Percentiles rank a stretch among this genome's conserved stretches.
Conservation (phyloP, 2,797 vertebrate genomes). For the Thripadectes ignobilis region DNA sequence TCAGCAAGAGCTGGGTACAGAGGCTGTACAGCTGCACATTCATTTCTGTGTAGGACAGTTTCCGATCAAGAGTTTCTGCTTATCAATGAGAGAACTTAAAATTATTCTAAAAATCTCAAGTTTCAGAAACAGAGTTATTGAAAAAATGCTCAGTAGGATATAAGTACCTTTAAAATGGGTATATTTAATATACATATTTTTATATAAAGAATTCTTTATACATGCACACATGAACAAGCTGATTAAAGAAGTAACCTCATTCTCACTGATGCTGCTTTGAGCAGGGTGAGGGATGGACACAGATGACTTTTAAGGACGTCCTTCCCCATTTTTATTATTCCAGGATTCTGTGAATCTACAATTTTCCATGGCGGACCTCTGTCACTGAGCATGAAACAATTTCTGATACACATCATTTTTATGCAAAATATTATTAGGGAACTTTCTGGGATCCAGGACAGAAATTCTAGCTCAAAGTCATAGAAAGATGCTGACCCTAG, state of each 20-base stretch:
- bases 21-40: background rate
- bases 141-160: background rate
- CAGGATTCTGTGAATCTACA: background rate
- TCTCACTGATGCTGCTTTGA: background rate
- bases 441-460: background rate
- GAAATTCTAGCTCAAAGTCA: background rate
- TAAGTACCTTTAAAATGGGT: background rate
- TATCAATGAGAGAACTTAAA: background rate
- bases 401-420: background rate
- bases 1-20: background rate
- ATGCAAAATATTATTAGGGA: background rate
- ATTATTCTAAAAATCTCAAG: background rate
- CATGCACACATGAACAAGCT: background rate
- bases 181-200: background rate
- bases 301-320: background rate
- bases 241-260: background rate
- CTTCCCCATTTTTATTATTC: background rate
- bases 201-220: background rate
- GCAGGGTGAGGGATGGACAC: background rate
- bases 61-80: background rate
- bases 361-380: background rate
- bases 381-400: background rate
- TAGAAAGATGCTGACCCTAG: background rate
- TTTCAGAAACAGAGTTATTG: background rate
- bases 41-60: background rate